These are phyloP conservation scores for Eupithecia dodoneata DNA, from an alignment of 2,888 invertebrate species.

Conservation along the genomic window DNA sequence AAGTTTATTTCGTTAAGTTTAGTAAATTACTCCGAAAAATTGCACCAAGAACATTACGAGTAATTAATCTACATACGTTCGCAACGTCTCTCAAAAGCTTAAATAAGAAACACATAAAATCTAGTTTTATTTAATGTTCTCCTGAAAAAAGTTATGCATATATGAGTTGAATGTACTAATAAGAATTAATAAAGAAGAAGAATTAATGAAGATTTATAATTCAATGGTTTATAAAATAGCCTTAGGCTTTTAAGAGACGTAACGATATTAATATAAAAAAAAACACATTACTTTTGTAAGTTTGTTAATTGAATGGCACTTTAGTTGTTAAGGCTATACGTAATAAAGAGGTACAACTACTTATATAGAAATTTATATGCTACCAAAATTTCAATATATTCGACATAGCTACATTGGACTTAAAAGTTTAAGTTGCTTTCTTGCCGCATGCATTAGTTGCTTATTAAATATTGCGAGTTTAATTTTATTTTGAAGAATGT, in stretches of 20 bases:
- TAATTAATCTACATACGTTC: constrained; percentile 43
- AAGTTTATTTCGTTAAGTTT: constrained; percentile 42
- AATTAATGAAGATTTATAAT: neutral
- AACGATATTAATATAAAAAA: constrained; percentile 34
- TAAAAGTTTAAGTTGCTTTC: neutral
- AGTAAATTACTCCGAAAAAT: constrained; percentile 53
- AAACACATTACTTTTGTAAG: constrained; percentile 33
- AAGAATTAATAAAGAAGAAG: neutral
- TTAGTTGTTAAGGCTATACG: constrained; percentile 34
- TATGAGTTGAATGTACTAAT: neutral
- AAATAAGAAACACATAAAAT: constrained; percentile 11
- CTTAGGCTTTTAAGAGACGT: constrained; percentile 28
- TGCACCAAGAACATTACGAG: constrained; percentile 54
- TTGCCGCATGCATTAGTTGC: neutral
- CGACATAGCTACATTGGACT: neutral
- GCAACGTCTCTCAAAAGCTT: constrained; percentile 33
- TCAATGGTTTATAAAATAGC: constrained; percentile 15
- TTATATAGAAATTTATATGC: neutral
- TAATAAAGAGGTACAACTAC: neutral
- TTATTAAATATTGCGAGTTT: neutral
- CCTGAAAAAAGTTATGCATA: neutral
- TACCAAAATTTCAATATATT: neutral
- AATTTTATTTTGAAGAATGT: neutral
- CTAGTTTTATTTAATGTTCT: neutral
- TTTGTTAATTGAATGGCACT: constrained; percentile 41